These are phyloP conservation scores for Salmo trutta DNA, from an alignment of 2,797 vertebrate genomes.

Conservation along the genomic window DNA sequence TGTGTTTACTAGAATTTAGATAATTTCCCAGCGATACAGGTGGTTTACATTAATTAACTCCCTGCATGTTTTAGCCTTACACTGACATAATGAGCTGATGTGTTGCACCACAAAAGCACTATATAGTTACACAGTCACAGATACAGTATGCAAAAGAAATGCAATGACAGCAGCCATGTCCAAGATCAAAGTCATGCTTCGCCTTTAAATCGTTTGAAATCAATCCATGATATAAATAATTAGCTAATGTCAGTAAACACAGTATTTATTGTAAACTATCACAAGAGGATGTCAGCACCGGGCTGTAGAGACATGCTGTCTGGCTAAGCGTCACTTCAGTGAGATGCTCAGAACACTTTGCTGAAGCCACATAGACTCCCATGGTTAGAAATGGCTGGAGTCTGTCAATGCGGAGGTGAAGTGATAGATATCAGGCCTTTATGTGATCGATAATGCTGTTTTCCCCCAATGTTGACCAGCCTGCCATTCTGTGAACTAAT, in stretches of 20 bases:
- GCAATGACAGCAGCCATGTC: neutral
- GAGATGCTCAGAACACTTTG: constrained; percentile 61
- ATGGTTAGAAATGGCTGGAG: constrained; percentile 58
- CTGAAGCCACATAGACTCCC: constrained; percentile 57
- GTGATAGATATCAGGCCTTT: constrained; percentile 92
- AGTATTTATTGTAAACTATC: neutral
- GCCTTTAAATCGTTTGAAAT: neutral
- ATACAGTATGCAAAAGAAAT: neutral
- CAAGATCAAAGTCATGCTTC: neutral
- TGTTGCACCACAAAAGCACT: neutral
- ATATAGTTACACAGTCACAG: neutral
- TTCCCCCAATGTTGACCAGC: constrained; percentile 81
- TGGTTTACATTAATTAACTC: neutral
- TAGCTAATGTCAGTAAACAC: neutral
- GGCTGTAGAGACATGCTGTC: constrained; percentile 1
- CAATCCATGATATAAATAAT: neutral
- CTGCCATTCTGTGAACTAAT: constrained; percentile 90
- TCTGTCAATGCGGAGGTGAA: constrained; percentile 69
- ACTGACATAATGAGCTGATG: neutral
- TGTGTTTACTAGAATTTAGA: neutral
- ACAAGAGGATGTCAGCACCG: neutral
- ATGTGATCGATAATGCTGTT: constrained; percentile 87
- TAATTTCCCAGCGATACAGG: neutral
- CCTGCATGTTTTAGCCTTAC: neutral
- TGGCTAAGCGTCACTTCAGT: constrained; percentile 40